phyloP scores from a whole-genome alignment of 1,140 invertebrate genomes.

The Drosophila grimshawi region DNA sequence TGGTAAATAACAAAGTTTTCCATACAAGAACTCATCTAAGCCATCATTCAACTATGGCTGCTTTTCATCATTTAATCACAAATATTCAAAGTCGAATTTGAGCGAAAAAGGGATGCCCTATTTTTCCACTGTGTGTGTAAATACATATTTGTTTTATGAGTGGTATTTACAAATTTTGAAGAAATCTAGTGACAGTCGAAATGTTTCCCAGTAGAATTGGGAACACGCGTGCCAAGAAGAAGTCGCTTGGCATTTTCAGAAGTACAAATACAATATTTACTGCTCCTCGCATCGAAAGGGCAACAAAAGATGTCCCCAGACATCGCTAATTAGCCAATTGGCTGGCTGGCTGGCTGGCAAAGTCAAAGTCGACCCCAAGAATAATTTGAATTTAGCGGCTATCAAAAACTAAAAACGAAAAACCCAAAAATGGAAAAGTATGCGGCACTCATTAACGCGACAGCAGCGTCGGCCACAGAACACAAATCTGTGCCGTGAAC shows the following conservation, averaged over 20 bases:
- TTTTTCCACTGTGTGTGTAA: too few species aligned
- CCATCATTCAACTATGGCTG: too few species aligned
- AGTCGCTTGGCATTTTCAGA: conserved; percentile 31
- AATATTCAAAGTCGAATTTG: too few species aligned
- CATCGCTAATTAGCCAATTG: conserved; percentile 73
- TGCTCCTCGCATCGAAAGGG: conserved; percentile 57
- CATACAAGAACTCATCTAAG: too few species aligned
- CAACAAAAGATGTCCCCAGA: conserved; percentile 61
- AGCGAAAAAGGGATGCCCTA: too few species aligned
- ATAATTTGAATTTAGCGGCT: conserved; percentile 42
- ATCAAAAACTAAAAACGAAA: background rate
- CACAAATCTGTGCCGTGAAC: conserved; percentile 34
- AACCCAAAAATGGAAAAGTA: background rate
- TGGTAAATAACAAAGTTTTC: too few species aligned
- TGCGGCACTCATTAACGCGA: conserved; percentile 37
- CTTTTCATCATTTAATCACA: too few species aligned
- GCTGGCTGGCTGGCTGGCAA: conserved; percentile 33
- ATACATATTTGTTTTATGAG: too few species aligned
- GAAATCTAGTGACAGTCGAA: conserved; percentile 20
- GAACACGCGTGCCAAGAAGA: conserved; percentile 32
- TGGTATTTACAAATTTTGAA: conserved; percentile 36
- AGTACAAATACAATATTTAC: conserved; percentile 54
- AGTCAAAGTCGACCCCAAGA: conserved; percentile 32
- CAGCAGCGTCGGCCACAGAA: conserved; percentile 24
- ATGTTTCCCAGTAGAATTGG: conserved; percentile 57